Evolutionary conservation across 1,140 invertebrate species (phyloP).

Genomic region (Drosophila bipectinata): DNA sequence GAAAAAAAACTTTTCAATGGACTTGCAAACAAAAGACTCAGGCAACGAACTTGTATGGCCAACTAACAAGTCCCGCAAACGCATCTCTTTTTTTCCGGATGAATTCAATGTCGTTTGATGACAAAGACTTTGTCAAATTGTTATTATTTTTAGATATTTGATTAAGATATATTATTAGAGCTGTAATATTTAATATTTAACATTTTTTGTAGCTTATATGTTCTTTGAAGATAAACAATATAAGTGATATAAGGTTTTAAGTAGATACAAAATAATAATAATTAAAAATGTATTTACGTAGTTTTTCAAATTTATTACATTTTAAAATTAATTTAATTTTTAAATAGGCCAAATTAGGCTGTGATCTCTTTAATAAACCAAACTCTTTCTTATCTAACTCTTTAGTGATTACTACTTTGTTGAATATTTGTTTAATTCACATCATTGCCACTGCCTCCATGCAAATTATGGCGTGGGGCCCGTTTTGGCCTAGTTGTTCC

Average conservation of each 20-base stretch:
- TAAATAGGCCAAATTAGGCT: not conserved
- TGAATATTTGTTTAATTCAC: constrained; percentile 9
- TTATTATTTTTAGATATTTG: constrained; percentile 5
- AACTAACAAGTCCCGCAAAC: not conserved
- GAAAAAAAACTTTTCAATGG: constrained; percentile 5
- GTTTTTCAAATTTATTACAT: too few relatives aligned
- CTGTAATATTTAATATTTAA: too few relatives aligned
- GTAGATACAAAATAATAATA: too few relatives aligned
- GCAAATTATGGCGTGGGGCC: constrained; percentile 20
- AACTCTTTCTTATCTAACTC: not conserved
- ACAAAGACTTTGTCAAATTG: constrained; percentile 7
- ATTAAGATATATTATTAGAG: not conserved
- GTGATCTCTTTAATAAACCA: not conserved
- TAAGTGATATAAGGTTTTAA: too few relatives aligned
- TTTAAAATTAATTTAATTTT: constrained; percentile 1
- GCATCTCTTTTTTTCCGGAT: constrained; percentile 11
- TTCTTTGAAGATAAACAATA: too few relatives aligned
- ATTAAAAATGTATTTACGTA: too few relatives aligned
- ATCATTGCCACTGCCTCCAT: constrained; percentile 9
- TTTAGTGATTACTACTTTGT: not conserved
- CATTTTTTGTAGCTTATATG: too few relatives aligned
- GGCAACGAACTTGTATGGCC: constrained; percentile 65
- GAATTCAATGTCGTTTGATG: constrained; percentile 24
- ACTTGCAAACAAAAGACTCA: constrained; percentile 55
- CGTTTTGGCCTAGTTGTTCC: constrained; percentile 32